Evolutionary conservation across 2,113 vertebrate genomes (phyloP), one percentile per base, ranked within the genome.

Genomic region (Meles meles): DNA sequence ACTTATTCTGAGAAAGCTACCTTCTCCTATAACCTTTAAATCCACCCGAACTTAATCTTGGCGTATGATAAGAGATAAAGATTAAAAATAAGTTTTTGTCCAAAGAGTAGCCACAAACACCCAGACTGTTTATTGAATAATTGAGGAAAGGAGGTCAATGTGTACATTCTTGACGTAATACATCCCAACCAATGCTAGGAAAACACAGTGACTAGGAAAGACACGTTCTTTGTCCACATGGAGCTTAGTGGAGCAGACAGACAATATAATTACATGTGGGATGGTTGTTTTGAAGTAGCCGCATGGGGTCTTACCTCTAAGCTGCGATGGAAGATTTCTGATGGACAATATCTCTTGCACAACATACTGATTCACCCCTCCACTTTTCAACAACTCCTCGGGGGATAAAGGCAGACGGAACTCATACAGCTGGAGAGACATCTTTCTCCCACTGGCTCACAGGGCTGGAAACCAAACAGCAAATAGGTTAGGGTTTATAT

Each of bases 281-380:
- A 18, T 12, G 20, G 76, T 4, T 79, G 49, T 93, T 72, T 11
- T 94, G 42, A 90, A 88, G 71, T 12, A 47, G 34, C 34, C 61
- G 44, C 31, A 34, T 13, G 57, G 8, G 72, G 5, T 94, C 98
- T 98, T 96, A 99, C 99, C 99, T 88, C 87, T 96, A 67, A 99
- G 95, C 8, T 98, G 98, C 0, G 98, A 29, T 0, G 98, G 96
- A 67, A 99, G 98, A 37, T 99, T 99, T 63, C 98, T 98, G 27
- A 92, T 44, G 0, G 99, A 11, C 12, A 99, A 91, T 7, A 99
- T 99, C 92, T 99, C 99, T 90, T 99, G 99, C 18, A 99, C 99
- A 14, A 99, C 98, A 47, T 99, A 99, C 80, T 99, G 99, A 93
- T 99, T 99, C 1, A 99, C 96, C 1, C 99, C 99, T 1, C 98